These are phyloP conservation scores for Theristus sp. DNA, from an alignment of 2,888 invertebrate genomes.

Conservation along the genomic window DNA sequence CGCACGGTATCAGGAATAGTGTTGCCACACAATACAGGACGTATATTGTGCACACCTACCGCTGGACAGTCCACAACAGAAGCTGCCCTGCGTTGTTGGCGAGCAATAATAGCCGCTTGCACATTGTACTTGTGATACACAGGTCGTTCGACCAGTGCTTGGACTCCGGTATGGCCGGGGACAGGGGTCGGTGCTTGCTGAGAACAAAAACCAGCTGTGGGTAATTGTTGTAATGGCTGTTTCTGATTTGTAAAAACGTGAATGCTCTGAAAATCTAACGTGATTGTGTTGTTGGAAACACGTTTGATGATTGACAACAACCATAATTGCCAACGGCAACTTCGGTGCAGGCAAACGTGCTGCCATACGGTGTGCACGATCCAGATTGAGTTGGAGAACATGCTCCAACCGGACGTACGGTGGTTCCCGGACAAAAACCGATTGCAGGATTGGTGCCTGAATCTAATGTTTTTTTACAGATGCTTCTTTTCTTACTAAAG, in stretches of 20 bases:
- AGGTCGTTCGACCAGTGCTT: not conserved
- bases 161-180: not conserved
- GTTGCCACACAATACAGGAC: too few relatives aligned
- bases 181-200: not conserved
- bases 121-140: not conserved
- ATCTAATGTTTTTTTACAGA: not conserved
- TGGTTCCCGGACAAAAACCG: not conserved
- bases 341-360: not conserved
- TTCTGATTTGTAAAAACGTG: too few relatives aligned
- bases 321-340: not conserved
- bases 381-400: not conserved
- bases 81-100: not conserved
- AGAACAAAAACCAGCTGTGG: too few relatives aligned
- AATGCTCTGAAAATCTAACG: too few relatives aligned
- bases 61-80: not conserved
- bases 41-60: not conserved
- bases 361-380: not conserved
- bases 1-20: too few relatives aligned
- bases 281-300: too few relatives aligned
- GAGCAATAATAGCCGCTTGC: not conserved
- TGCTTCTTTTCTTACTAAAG: not conserved
- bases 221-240: too few relatives aligned
- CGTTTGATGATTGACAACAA: not conserved
- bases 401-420: not conserved
- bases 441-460: not conserved